phyloP scores from a whole-genome alignment of 2,113 vertebrate species.

The Lepisosteus oculatus region DNA sequence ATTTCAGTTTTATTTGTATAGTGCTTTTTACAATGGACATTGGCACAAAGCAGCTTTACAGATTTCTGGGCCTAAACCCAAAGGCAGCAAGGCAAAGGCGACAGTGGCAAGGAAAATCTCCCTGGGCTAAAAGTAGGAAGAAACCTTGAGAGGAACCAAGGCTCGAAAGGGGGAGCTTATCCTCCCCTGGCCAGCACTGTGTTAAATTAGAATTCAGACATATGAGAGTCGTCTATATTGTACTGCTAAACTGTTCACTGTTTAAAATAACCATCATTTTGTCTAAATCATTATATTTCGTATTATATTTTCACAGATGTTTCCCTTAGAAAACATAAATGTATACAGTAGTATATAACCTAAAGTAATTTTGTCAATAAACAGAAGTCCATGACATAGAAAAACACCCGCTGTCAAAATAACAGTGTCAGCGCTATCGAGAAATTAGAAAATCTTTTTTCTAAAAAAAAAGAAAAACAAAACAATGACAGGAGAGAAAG shows the following conservation, averaged over 20 bases:
- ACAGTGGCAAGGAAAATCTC: too few species aligned
- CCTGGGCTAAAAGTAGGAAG: too few species aligned
- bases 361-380: constrained; percentile 2
- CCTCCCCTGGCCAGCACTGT: too few species aligned
- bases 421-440: too few species aligned
- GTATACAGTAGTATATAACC: background rate
- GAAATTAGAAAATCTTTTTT: too few species aligned
- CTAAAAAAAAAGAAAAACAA: background rate
- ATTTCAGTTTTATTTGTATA: too few species aligned
- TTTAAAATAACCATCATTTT: constrained; percentile 1
- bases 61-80: too few species aligned
- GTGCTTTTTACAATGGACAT: too few species aligned
- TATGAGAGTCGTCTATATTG: background rate
- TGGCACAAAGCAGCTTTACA: too few species aligned
- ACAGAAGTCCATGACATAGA: background rate
- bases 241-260: background rate
- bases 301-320: background rate
- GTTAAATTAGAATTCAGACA: background rate
- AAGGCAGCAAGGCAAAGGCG: too few species aligned
- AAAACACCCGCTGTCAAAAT: background rate
- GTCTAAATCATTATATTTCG: background rate
- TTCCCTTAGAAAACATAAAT: background rate
- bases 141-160: too few species aligned
- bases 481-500: constrained; percentile 15
- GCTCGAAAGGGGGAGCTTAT: too few species aligned